These are phyloP conservation scores for Akabosia matsudoensis DNA, from an alignment of 1,140 invertebrate genomes.

Conservation along the genomic window DNA sequence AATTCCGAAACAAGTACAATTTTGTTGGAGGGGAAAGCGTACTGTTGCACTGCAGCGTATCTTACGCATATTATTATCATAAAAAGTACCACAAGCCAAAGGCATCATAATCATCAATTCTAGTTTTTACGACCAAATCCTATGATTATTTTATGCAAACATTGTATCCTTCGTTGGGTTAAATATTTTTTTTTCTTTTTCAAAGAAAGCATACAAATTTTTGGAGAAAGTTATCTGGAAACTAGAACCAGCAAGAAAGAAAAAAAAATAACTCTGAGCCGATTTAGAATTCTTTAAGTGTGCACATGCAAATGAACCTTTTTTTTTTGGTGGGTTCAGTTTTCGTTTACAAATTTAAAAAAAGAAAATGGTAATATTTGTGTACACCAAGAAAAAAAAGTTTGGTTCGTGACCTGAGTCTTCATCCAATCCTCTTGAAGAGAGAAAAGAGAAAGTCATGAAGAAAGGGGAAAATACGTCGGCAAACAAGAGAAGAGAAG, in stretches of 20 bases:
- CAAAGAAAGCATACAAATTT: no score
- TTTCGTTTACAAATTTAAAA: conserved; percentile 15
- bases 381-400: background rate
- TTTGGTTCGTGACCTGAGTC: conserved; percentile 11
- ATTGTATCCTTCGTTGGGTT: background rate
- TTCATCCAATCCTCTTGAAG: background rate
- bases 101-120: no score
- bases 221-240: no score
- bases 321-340: background rate
- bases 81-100: no score
- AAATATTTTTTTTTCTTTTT: no score
- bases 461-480: background rate
- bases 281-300: conserved; percentile 15
- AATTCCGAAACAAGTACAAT: no score
- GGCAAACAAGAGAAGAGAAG: background rate
- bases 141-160: background rate
- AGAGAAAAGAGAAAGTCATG: background rate
- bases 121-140: no score
- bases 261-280: background rate
- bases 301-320: conserved; percentile 22
- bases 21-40: no score
- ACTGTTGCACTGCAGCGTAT: background rate
- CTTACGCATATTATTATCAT: no score
- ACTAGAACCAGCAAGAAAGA: background rate
- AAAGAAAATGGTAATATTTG: conserved; percentile 3